Conservation (phyloP, 1,140 invertebrate genomes). For the Physella acuta region DNA sequence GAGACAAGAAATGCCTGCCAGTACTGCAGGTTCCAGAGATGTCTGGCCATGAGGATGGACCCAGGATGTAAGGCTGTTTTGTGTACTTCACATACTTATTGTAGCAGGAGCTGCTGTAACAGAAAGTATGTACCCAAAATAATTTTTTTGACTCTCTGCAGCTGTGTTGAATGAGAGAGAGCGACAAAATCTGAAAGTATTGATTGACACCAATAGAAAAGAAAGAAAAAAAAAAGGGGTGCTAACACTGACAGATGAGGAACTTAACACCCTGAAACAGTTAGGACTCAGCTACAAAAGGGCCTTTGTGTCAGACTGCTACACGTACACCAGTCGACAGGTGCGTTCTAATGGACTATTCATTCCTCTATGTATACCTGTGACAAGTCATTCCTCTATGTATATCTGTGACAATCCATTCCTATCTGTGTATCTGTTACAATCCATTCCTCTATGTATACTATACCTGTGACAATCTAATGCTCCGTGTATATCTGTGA, state of each 20-base stretch:
- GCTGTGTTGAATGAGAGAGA: not conserved
- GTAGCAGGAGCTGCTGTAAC: not conserved
- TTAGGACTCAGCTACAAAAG: not conserved
- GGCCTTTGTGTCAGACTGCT: no score
- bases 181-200: not conserved
- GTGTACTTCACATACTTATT: not conserved
- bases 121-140: not conserved
- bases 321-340: no score
- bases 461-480: not conserved
- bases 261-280: not conserved
- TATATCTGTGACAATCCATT: no score
- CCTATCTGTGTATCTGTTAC: no score
- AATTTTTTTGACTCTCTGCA: not conserved
- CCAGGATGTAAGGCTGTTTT: not conserved
- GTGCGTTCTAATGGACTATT: no score
- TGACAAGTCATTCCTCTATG: no score
- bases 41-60: conserved; percentile 5
- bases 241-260: not conserved
- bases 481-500: no score
- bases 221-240: not conserved
- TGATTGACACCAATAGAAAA: conserved; percentile 10
- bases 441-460: no score
- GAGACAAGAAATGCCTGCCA: conserved; percentile 14
- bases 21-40: conserved; percentile 6
- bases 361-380: no score